Percentiles rank a stretch among this genome's conserved stretches.
Evolutionary conservation across 1,140 invertebrate species (phyloP).

Genomic region (Dolichoris vasculosae): DNA sequence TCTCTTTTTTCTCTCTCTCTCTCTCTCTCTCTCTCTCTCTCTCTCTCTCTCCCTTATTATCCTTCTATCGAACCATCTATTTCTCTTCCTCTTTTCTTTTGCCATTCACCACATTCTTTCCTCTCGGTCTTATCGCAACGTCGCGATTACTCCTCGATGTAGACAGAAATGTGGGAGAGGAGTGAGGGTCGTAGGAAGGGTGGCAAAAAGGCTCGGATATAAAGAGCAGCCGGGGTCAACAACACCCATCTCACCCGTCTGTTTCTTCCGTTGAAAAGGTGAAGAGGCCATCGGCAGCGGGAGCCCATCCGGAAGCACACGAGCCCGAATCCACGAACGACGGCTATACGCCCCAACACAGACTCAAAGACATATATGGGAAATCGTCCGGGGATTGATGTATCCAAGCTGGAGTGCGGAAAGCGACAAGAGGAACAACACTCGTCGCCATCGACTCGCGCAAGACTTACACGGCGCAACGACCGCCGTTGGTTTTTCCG

Average conservation of each 20-base stretch:
- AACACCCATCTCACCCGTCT: conserved; percentile 2
- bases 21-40: not conserved
- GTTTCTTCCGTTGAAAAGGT: not conserved
- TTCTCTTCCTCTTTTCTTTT: not conserved
- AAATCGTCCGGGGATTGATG: conserved; percentile 18
- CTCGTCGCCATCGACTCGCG: not conserved
- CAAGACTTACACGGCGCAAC: not conserved
- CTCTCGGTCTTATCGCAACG: not conserved
- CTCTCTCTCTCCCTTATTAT: not conserved
- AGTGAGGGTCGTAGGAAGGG: not conserved
- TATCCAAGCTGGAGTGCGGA: conserved; percentile 4
- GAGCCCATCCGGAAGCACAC: not conserved
- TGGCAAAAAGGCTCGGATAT: not conserved
- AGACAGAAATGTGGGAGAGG: too few species aligned
- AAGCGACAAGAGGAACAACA: not conserved
- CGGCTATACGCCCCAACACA: too few species aligned
- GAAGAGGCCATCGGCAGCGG: not conserved
- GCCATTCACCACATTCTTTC: not conserved
- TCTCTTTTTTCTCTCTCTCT: not conserved
- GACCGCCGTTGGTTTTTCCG: not conserved
- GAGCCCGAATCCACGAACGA: too few species aligned
- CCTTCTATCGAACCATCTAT: not conserved
- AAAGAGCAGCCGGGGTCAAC: not conserved
- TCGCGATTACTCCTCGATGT: not conserved
- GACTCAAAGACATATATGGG: not conserved